Evolutionary conservation across 2,888 invertebrate species (phyloP).

Genomic region (Plutella xylostella): DNA sequence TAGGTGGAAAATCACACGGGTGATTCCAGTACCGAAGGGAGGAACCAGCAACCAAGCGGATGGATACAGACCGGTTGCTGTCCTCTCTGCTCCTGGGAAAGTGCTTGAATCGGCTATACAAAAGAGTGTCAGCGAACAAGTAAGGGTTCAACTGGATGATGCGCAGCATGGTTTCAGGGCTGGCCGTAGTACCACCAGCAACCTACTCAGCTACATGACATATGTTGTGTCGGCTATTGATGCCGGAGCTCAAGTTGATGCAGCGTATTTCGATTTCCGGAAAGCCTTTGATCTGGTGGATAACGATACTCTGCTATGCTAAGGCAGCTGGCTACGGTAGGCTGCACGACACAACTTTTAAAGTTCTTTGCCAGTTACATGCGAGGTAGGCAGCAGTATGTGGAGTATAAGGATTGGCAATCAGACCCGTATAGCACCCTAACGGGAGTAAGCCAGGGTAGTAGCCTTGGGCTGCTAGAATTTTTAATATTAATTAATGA

Average conservation of each 20-base stretch:
- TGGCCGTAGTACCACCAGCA: background rate
- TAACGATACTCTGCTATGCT: background rate
- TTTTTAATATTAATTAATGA: constrained; percentile 4
- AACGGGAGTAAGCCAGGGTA: constrained; percentile 5
- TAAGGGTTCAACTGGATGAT: background rate
- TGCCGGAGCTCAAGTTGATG: background rate
- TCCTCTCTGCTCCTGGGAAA: background rate
- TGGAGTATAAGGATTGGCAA: background rate
- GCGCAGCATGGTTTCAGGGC: constrained; percentile 2
- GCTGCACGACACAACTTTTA: background rate
- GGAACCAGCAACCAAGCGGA: background rate
- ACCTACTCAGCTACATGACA: background rate
- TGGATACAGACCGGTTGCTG: background rate
- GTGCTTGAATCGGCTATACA: background rate
- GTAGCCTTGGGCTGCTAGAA: background rate
- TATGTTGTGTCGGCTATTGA: background rate
- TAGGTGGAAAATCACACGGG: background rate
- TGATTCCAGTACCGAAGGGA: background rate
- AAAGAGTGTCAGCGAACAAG: background rate
- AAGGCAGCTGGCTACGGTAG: background rate
- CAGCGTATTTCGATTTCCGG: background rate
- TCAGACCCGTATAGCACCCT: background rate
- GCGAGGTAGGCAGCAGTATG: background rate
- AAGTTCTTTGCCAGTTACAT: constrained; percentile 4
- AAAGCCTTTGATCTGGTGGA: background rate